Conservation (phyloP, 2,113 vertebrate genomes). For the Plectropomus leopardus region DNA sequence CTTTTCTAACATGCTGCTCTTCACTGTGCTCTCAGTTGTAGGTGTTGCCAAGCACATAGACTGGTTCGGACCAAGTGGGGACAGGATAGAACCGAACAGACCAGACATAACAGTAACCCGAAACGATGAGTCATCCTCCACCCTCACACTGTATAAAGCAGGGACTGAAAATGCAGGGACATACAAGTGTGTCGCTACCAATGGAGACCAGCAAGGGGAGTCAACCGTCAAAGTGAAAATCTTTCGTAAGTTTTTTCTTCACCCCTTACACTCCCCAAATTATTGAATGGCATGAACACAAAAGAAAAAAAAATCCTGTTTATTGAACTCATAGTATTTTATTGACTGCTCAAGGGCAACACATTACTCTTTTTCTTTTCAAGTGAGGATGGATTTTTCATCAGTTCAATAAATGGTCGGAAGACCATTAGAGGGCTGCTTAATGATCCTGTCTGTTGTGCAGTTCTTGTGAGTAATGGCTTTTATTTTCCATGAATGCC, state of each 20-base stretch:
- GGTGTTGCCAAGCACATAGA: conserved; percentile 93
- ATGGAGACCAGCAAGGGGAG: conserved; percentile 89
- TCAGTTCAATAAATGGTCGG: conserved; percentile 79
- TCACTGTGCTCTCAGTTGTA: conserved; percentile 82
- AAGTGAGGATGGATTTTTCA: conserved; percentile 80
- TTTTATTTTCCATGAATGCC: conserved; percentile 77
- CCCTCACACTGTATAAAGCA: conserved; percentile 96
- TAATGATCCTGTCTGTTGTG: conserved; percentile 83
- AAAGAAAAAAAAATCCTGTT: conserved; percentile 33
- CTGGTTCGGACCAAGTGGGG: conserved; percentile 95
- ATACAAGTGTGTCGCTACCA: conserved; percentile 94
- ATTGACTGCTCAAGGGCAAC: conserved; percentile 79
- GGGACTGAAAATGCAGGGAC: conserved; percentile 92
- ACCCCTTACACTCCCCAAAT: not conserved
- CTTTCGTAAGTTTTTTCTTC: conserved; percentile 90
- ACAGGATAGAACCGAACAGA: conserved; percentile 90
- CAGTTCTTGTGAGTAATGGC: conserved; percentile 78
- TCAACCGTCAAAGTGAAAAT: conserved; percentile 96
- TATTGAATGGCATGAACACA: conserved; percentile 32
- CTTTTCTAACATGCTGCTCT: conserved; percentile 36
- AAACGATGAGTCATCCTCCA: conserved; percentile 92
- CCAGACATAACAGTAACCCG: conserved; percentile 92
- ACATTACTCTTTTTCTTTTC: conserved; percentile 73
- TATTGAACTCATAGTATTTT: conserved; percentile 72
- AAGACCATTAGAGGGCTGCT: conserved; percentile 79